These are phyloP conservation scores for Lutjanus argentimaculatus DNA, from an alignment of 2,797 vertebrate species.

Conservation along the genomic window DNA sequence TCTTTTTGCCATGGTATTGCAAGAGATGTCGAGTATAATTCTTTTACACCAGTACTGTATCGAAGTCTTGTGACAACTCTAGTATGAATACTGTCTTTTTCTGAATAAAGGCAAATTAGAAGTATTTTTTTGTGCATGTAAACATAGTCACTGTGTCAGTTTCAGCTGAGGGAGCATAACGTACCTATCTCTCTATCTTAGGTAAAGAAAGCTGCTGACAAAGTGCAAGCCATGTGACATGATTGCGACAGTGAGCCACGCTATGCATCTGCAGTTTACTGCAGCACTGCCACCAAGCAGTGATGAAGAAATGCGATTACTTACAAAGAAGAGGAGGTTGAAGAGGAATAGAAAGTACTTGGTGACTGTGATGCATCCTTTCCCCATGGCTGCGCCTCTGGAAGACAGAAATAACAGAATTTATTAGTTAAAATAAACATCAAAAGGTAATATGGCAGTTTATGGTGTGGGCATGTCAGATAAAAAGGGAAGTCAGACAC, in stretches of 20 bases:
- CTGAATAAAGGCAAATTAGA: no score
- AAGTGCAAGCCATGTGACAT: constrained; percentile 1
- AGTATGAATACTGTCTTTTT: no score
- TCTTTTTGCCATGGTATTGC: no score
- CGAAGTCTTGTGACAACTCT: no score
- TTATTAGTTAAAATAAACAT: constrained; percentile 19
- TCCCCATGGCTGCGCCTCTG: constrained; percentile 81
- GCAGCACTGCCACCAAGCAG: neutral
- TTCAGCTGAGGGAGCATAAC: neutral
- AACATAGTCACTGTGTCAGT: neutral
- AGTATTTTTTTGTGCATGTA: no score
- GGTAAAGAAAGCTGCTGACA: constrained; percentile 16
- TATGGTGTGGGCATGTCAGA: neutral
- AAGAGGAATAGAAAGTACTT: constrained; percentile 90
- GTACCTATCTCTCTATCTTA: constrained; percentile 7
- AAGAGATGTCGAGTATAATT: no score
- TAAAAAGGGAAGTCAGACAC: constrained; percentile 16
- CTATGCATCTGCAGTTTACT: neutral
- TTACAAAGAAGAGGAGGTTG: constrained; percentile 90
- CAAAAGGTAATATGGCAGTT: neutral
- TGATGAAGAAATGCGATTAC: constrained; percentile 62
- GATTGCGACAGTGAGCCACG: neutral
- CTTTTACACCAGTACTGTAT: no score
- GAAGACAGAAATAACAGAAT: constrained; percentile 44
- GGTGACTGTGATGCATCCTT: constrained; percentile 86